Base-by-base conservation (phyloP, 2,797 vertebrate genomes). In the Pterois miles region DNA sequence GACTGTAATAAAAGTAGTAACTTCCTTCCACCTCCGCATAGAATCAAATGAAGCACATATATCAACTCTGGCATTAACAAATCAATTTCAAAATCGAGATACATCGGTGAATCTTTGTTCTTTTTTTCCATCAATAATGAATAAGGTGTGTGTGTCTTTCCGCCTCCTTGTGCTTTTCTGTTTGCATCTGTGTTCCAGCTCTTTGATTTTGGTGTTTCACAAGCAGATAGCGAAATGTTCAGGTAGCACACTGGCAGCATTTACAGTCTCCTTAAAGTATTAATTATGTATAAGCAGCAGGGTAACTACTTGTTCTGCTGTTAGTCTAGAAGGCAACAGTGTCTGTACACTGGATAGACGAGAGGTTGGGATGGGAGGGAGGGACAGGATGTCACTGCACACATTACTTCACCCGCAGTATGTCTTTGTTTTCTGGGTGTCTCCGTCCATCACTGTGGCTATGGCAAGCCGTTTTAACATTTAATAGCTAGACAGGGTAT, bases 341-440 rank as follows among this genome's bases (percentile, higher is more conserved):
- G 65, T 86, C 76, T 82, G 34, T 71, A 70, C 71, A 79, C 52
- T 69, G 66, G 67, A 80, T 76, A 87, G 88, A 89, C 82, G 50
- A 80, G 77, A 79, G 88, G 52, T 79, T 81, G 74, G 80, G 75
- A 83, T 81, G 77, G 88, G 16, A 62, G 71, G 72, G 66, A 14
- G 22, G 46, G 62, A 52, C 83, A 85, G 90, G 88, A 93, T 80
- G 65, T 93, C 85, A 93, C 79, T 85, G 85, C 88, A 83, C 77
- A 82, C 84, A 88, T 89, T 81, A 88, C 78, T 84, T 83, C 76
- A 78, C 66, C 82, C 80, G 68, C 74, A 52, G 76, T 83, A 71
- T 53, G 70, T 64, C 53, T 71, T 63, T 53, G 22, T 86, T 84
- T 74, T 83, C 9, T 2, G 53, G 69, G 78, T 70, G 82, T 89